These are phyloP conservation scores for Cyclina sinensis DNA, from an alignment of 1,140 invertebrate species.

Conservation along the genomic window DNA sequence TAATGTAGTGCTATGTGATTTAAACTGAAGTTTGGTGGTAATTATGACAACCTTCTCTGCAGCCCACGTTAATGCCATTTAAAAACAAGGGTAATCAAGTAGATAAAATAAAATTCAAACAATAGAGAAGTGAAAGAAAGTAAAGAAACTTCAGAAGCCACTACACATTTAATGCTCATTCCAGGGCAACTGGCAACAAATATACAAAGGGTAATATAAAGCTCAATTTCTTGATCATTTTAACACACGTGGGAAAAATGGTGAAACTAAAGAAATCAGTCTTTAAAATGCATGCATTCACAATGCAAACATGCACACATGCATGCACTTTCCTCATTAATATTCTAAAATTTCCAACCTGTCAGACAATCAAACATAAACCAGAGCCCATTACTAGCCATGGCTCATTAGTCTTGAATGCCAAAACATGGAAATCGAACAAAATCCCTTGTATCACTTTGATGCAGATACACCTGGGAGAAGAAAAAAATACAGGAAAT, in stretches of 20 bases:
- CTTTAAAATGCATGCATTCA: not conserved
- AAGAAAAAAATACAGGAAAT: conserved; percentile 13
- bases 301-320: conserved; percentile 15
- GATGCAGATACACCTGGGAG: not conserved
- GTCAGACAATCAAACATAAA: conserved; percentile 15
- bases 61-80: too few species aligned
- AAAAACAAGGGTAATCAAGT: too few species aligned
- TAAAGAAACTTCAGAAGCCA: too few species aligned
- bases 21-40: too few species aligned
- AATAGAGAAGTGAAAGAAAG: too few species aligned
- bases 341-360: conserved; percentile 30
- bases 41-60: too few species aligned
- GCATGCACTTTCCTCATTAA: conserved; percentile 2
- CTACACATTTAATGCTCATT: not conserved
- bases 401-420: conserved; percentile 23
- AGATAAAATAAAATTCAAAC: too few species aligned
- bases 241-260: not conserved
- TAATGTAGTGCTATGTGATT: too few species aligned
- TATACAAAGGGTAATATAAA: not conserved
- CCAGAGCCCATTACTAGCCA: conserved; percentile 11
- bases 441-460: not conserved
- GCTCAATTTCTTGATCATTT: not conserved
- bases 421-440: conserved; percentile 33
- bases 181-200: not conserved
- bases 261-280: not conserved